Evolutionary conservation across 92 coral and sea anemone species (phyloP).

Genomic region (Hydrozoanthus gracilis): DNA sequence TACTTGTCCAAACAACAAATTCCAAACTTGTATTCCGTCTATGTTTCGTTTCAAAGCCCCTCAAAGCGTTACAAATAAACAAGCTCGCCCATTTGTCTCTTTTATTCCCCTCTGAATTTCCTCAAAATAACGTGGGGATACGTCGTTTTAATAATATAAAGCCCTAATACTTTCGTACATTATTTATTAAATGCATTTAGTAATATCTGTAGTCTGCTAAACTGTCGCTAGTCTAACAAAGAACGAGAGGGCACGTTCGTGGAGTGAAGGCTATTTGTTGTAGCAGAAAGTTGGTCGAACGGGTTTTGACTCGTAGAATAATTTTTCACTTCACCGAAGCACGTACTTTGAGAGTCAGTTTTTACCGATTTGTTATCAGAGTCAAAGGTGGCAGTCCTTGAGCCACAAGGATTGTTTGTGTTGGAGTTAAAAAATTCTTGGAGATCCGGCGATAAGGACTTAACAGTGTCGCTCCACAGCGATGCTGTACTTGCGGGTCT

Average conservation of each 20-base stretch:
- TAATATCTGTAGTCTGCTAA: not conserved
- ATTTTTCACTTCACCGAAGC: not conserved
- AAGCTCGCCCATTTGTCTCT: too few species aligned
- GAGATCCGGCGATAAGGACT: slow-evolving; percentile 33
- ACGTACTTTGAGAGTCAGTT: not conserved
- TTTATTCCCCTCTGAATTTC: too few species aligned
- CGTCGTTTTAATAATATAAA: not conserved
- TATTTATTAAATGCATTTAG: not conserved
- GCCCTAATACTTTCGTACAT: not conserved
- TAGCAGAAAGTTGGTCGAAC: slow-evolving; percentile 6
- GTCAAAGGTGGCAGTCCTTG: slow-evolving; percentile 36
- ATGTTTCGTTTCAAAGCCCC: too few species aligned
- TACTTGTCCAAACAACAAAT: too few species aligned
- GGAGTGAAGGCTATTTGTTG: slow-evolving; percentile 14
- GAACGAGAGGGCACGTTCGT: slow-evolving; percentile 11
- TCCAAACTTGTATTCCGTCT: too few species aligned
- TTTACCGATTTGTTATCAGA: slow-evolving; percentile 5
- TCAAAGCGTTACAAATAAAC: too few species aligned
- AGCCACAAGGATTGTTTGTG: not conserved
- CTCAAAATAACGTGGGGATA: too few species aligned
- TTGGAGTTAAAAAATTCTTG: slow-evolving; percentile 34
- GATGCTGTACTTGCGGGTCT: slow-evolving; percentile 27
- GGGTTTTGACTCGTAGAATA: not conserved
- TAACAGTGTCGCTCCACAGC: slow-evolving; percentile 37
- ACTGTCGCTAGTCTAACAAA: slow-evolving; percentile 14